Evolutionary conservation across 2,797 vertebrate genomes (phyloP).

Genomic region (Chromobotia macracanthus): DNA sequence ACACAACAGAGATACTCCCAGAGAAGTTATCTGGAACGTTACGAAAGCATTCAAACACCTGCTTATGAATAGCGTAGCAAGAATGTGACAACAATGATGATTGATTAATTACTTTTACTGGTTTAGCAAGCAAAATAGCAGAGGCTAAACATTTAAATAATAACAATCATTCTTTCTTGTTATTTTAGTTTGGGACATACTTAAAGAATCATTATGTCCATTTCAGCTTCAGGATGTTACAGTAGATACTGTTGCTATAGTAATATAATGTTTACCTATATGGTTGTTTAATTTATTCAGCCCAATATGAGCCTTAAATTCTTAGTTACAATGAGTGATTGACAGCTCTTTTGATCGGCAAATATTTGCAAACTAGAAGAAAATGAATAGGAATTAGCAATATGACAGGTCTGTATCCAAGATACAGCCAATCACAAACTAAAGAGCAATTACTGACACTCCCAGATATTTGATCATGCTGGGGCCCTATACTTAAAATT

Average conservation of each 20-base stretch:
- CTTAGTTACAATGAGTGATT: constrained; percentile 19
- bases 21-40: not conserved
- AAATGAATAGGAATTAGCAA: constrained; percentile 19
- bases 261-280: not conserved
- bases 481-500: constrained; percentile 1
- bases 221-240: not conserved
- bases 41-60: not conserved
- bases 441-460: constrained; percentile 11
- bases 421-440: constrained; percentile 17
- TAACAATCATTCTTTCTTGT: not conserved
- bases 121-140: constrained; percentile 25
- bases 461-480: constrained; percentile 27
- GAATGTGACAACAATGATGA: not conserved
- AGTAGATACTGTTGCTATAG: not conserved
- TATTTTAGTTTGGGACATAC: not conserved
- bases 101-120: constrained; percentile 24
- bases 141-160: constrained; percentile 7
- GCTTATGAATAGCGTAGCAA: not conserved
- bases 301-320: constrained; percentile 9
- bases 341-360: constrained; percentile 19
- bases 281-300: not conserved
- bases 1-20: not conserved
- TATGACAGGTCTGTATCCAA: constrained; percentile 27
- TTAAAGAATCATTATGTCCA: not conserved
- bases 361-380: constrained; percentile 46